phyloP scores from a whole-genome alignment of 2,797 vertebrate genomes.

The Coregonus sp. region DNA sequence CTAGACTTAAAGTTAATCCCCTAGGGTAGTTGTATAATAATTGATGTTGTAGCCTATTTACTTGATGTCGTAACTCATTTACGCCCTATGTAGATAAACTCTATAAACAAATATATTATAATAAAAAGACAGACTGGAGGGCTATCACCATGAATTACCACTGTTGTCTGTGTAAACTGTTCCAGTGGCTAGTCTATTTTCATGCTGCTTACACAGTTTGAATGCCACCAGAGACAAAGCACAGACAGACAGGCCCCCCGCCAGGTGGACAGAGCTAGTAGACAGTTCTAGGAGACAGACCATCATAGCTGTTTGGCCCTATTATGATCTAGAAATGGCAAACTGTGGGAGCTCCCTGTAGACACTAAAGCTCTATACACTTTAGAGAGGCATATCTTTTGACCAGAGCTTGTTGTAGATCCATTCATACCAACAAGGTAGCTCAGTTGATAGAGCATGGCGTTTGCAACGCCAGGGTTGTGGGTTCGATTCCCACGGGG shows the following conservation, averaged over 20 bases:
- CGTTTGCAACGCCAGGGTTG: too few species aligned
- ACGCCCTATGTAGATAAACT: too few species aligned
- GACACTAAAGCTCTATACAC: not conserved
- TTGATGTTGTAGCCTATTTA: too few species aligned
- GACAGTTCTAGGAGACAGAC: not conserved
- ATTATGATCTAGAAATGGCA: too few species aligned
- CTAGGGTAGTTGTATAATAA: too few species aligned
- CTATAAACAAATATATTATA: too few species aligned
- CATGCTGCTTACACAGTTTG: slow-evolving; percentile 35
- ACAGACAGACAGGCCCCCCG: slow-evolving; percentile 1
- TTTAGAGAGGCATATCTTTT: not conserved
- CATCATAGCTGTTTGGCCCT: not conserved
- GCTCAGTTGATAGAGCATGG: too few species aligned
- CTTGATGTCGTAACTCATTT: too few species aligned
- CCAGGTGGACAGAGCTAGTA: slow-evolving; percentile 12
- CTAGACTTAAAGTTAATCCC: too few species aligned
- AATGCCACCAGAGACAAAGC: slow-evolving; percentile 37
- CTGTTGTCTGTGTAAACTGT: slow-evolving; percentile 27
- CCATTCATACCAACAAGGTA: not conserved
- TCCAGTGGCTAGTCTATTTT: slow-evolving; percentile 40
- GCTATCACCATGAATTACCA: too few species aligned
- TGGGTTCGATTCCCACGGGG: too few species aligned
- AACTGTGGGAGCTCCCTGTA: not conserved
- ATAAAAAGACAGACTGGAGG: too few species aligned
- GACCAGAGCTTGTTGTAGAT: slow-evolving; percentile 1